Evolutionary conservation across 1,140 invertebrate species (phyloP).

Genomic region (Trichoplusia ni): DNA sequence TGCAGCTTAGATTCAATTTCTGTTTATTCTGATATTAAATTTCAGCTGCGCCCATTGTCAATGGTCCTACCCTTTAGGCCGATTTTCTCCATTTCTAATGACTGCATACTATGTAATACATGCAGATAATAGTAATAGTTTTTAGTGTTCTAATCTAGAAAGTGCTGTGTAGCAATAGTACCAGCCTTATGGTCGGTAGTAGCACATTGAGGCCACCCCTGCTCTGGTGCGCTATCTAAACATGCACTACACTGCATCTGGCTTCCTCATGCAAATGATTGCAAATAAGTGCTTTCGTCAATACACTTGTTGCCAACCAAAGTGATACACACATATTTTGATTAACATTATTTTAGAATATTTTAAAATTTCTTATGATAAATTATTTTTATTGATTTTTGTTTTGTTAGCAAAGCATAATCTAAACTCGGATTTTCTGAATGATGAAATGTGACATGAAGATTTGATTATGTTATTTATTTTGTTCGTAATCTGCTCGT

Average conservation of each 20-base stretch:
- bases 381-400: neutral
- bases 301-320: neutral
- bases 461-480: no score
- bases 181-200: slow-evolving; percentile 29
- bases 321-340: no score
- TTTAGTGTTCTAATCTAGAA: slow-evolving; percentile 43
- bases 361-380: no score
- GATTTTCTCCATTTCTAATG: no score
- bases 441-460: no score
- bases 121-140: neutral
- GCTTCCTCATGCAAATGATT: slow-evolving; percentile 72
- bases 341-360: no score
- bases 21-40: no score
- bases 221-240: slow-evolving; percentile 35
- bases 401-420: no score
- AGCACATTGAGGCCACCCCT: slow-evolving; percentile 51
- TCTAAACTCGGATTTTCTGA: no score
- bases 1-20: neutral
- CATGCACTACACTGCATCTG: slow-evolving; percentile 55
- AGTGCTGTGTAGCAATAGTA: slow-evolving; percentile 47
- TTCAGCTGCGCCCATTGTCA: no score
- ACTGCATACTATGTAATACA: neutral
- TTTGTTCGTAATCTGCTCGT: no score
- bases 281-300: slow-evolving; percentile 57
- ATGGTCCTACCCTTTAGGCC: no score